Evolutionary conservation across 1,140 invertebrate species (phyloP).

Genomic region (Bombyx mori): DNA sequence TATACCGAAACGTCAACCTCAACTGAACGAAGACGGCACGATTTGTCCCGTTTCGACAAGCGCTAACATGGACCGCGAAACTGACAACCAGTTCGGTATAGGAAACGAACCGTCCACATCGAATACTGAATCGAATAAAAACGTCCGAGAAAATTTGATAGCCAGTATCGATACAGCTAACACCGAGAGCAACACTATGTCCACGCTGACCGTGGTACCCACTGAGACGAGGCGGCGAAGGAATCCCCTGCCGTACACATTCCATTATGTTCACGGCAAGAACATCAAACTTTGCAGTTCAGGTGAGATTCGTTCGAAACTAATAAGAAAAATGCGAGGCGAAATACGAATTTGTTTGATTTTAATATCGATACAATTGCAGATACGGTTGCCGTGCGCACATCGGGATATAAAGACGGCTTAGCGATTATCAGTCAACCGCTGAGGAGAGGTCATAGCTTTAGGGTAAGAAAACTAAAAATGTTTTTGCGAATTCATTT

Average conservation of each 20-base stretch:
- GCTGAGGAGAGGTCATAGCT: slow-evolving; percentile 41
- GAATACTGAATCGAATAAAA: background rate
- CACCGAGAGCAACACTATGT: background rate
- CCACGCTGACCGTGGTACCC: background rate
- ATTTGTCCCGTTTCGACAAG: background rate
- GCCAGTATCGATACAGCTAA: background rate
- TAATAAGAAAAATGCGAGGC: too few relatives aligned
- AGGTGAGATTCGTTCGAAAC: slow-evolving; percentile 20
- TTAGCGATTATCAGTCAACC: slow-evolving; percentile 45
- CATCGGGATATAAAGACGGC: slow-evolving; percentile 34
- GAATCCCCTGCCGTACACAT: slow-evolving; percentile 32
- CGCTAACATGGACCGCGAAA: slow-evolving; percentile 1
- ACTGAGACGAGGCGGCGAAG: background rate
- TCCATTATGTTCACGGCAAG: slow-evolving; percentile 41
- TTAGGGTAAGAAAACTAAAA: slow-evolving; percentile 30
- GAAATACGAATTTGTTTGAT: too few relatives aligned
- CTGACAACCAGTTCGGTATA: background rate
- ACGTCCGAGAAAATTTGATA: background rate
- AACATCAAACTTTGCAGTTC: slow-evolving; percentile 50
- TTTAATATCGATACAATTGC: slow-evolving; percentile 1
- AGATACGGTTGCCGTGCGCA: slow-evolving; percentile 50
- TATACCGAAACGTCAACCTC: background rate
- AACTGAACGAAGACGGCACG: background rate
- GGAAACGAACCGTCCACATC: background rate
- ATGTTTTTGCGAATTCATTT: background rate